A percentile compares a stretch with the other conserved stretches of the same genome.
These are phyloP conservation scores for Pheucticus melanocephalus DNA, from an alignment of 2,113 vertebrate species.

Conservation along the genomic window DNA sequence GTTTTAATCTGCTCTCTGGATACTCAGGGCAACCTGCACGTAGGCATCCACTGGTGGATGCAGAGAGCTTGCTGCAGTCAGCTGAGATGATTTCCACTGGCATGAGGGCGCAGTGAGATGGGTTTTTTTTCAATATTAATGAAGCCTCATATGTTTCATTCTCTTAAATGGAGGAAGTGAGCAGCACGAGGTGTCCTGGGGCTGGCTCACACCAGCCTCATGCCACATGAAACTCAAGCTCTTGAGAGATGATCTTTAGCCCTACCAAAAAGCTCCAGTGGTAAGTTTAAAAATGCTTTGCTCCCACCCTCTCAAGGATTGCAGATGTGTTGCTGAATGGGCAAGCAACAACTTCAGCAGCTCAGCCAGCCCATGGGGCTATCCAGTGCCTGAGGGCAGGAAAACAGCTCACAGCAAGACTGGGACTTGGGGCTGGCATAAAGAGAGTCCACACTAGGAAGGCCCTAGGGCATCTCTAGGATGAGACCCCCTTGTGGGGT, in stretches of 20 bases:
- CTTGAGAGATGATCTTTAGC: background rate
- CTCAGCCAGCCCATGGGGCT: rapidly evolving
- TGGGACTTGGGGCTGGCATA: background rate
- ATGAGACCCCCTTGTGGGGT: background rate
- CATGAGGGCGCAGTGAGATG: background rate
- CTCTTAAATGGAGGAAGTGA: background rate
- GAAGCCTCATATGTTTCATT: background rate
- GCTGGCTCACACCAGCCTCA: background rate
- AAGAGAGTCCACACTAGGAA: background rate
- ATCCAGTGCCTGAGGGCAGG: background rate
- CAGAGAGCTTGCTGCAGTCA: background rate
- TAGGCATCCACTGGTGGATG: background rate
- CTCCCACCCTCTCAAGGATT: rapidly evolving
- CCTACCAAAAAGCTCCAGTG: background rate
- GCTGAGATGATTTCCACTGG: background rate
- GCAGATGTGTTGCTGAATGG: background rate
- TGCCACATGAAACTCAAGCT: background rate
- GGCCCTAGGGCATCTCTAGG: background rate
- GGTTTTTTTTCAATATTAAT: background rate
- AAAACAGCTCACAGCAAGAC: background rate
- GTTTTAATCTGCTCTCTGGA: background rate
- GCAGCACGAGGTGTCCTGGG: background rate
- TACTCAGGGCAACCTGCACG: background rate
- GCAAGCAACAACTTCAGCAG: background rate
- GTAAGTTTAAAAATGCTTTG: background rate